Base-by-base conservation (phyloP, 2,888 invertebrate species). In the Cremastobaeus sp. region DNA sequence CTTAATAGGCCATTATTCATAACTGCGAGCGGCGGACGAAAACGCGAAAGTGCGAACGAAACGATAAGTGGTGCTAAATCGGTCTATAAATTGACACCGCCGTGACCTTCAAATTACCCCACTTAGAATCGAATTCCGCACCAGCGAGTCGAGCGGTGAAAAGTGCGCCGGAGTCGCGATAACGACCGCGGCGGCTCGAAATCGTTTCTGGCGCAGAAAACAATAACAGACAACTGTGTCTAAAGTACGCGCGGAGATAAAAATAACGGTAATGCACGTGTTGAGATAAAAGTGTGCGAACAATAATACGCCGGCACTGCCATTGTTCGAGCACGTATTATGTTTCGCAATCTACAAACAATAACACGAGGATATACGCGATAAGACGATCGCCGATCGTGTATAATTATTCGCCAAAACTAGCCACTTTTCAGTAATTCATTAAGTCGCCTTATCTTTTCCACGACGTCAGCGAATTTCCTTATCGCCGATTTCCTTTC, bases 221-320 rank as follows among this genome's bases (percentile, higher is more conserved):
- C 70, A 71, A 71, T 50, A 71, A 72, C 54, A 71, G 57, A 71
- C 71, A 52, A 39, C 52, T 57, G 57, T 39, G 65, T 65, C 64
- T 71, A 71, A 71, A 71, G 71, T 71, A 59, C 71, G 59, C 43
- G 59, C 50, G 71, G 43, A 65, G 64, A 71, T 71, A 71, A 71
- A 71, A 71, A 65, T 71, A 71, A 65, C 70, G 70, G 64, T 64
- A 71, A 71, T 55, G 50, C 70, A 71, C 70, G 64, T 71, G 70
- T 50, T 50, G 41, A 64, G 64, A 71, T 71, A 64, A 71, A 71
- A 71, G 30, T 35, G 20, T 43, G 45, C 52, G 57, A 64, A 71
- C 64, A 64, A 62, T 62, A 71, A 71, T 50, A 18, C 54, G 54
- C 64, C 57, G 57, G 20, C 48, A 65, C 52, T 57, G 64, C 50